These are phyloP conservation scores for Brachyopa scutellaris DNA, from an alignment of 2,888 invertebrate genomes.

Conservation along the genomic window DNA sequence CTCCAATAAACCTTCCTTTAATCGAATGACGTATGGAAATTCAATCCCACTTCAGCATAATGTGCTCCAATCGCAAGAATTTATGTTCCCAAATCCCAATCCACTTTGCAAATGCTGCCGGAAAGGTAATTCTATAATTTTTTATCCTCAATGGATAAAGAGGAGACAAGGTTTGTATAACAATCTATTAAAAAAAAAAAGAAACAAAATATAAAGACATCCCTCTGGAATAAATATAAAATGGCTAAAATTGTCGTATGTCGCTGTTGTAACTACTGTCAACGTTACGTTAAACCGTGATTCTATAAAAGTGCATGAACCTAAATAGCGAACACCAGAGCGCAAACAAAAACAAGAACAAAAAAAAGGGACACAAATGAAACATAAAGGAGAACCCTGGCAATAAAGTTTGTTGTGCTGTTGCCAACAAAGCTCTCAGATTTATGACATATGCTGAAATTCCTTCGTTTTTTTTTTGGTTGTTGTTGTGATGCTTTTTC, in stretches of 20 bases:
- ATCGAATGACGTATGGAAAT: conserved; percentile 31
- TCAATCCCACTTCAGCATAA: conserved; percentile 21
- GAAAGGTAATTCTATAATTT: conserved; percentile 52
- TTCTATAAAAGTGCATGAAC: conserved; percentile 63
- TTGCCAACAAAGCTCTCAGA: conserved; percentile 71
- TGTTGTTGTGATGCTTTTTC: conserved; percentile 24
- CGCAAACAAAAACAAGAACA: neutral
- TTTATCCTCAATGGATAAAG: neutral
- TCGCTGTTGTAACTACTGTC: conserved; percentile 46
- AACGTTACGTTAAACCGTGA: conserved; percentile 57
- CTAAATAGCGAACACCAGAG: conserved; percentile 10
- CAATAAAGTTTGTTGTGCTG: conserved; percentile 68
- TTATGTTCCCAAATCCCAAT: conserved; percentile 11
- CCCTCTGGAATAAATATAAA: conserved; percentile 24
- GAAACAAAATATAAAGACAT: neutral
- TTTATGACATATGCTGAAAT: conserved; percentile 67
- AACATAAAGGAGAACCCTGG: conserved; percentile 60
- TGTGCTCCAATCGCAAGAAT: conserved; percentile 23
- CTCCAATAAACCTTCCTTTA: conserved; percentile 1
- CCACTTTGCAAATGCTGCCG: conserved; percentile 25
- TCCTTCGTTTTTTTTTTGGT: neutral
- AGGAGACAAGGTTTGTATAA: neutral
- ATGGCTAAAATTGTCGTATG: conserved; percentile 30
- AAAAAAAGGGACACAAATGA: conserved; percentile 35
- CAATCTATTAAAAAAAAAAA: neutral